phyloP scores from a whole-genome alignment of 2,888 invertebrate species.

The Cryptosula pallasiana region DNA sequence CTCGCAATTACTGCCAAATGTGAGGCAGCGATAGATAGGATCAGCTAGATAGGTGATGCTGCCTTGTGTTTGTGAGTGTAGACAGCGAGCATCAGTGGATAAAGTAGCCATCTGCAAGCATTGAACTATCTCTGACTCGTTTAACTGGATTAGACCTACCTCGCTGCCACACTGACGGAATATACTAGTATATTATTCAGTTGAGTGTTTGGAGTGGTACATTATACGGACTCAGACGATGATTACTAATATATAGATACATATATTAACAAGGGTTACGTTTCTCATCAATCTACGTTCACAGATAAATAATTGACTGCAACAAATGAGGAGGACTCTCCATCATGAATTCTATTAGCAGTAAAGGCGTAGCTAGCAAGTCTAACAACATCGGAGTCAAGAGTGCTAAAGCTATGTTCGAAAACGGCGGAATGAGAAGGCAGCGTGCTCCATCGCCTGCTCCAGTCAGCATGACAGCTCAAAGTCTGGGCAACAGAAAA shows the following conservation, averaged over 20 bases:
- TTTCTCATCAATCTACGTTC: not conserved
- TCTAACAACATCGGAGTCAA: not conserved
- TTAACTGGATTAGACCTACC: no score
- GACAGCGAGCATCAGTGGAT: not conserved
- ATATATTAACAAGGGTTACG: not conserved
- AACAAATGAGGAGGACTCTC: not conserved
- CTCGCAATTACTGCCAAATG: not conserved
- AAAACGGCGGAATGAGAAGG: not conserved
- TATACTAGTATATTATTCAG: no score
- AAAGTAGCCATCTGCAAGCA: no score
- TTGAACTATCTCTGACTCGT: no score
- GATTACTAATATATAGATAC: not conserved
- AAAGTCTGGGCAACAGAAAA: not conserved
- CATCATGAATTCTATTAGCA: not conserved
- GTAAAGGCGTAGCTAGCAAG: not conserved
- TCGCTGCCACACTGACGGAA: no score
- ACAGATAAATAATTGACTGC: not conserved
- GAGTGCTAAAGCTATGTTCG: not conserved
- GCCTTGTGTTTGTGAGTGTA: not conserved
- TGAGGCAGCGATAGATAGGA: not conserved
- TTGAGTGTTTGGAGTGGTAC: no score
- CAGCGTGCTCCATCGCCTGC: slow-evolving; percentile 19
- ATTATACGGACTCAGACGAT: not conserved
- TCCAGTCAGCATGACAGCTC: not conserved
- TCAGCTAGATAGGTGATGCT: not conserved